Evolutionary conservation across 2,888 invertebrate species (phyloP), one percentile per base, ranked within the genome.

Genomic region (Drosophila subsilvestris): DNA sequence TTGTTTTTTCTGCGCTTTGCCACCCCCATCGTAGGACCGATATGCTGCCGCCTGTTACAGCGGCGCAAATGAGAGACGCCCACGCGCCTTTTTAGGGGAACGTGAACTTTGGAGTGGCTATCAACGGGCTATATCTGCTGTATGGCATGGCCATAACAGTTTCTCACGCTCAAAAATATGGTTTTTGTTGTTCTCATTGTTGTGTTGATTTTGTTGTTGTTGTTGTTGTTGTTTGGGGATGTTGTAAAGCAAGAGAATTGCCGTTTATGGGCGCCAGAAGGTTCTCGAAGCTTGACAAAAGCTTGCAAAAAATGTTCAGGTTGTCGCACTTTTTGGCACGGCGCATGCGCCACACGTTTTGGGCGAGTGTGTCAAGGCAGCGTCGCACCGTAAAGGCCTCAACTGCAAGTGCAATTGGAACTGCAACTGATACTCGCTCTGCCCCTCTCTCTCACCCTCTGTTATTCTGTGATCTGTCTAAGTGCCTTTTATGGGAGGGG

Each of bases 311-410:
- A 65, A 68, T 76, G 57, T 49, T 27, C 42, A 50, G 51, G 27
- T 59, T 45, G 57, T 51, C 53, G 32, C 50, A 68, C 45, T 68
- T 53, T 62, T 49, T 78, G 65, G 43, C 71, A 67, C 67, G 59
- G 79, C 83, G 80, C 86, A 86, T 86, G 88, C 86, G 86, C 72
- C 75, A 86, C 86, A 86, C 79, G 88, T 86, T 88, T 88, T 71
- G 84, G 83, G 88, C 86, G 83, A 84, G 83, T 84, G 81, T 88
- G 83, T 84, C 83, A 84, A 88, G 83, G 83, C 62, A 44, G 61
- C 54, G 69, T 49, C 67, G 60, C 63, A 61, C 62, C 59, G 66
- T 60, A 71, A 65, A 55, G 51, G 62, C 70, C 66, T 50, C 44
- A 60, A 10, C 63, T 25, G 63, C 44, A 61, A 77, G 50, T 67